Percentiles rank a stretch among this genome's conserved stretches.
Evolutionary conservation across 2,113 vertebrate genomes (phyloP).

Genomic region (Apaloderma vittatum): DNA sequence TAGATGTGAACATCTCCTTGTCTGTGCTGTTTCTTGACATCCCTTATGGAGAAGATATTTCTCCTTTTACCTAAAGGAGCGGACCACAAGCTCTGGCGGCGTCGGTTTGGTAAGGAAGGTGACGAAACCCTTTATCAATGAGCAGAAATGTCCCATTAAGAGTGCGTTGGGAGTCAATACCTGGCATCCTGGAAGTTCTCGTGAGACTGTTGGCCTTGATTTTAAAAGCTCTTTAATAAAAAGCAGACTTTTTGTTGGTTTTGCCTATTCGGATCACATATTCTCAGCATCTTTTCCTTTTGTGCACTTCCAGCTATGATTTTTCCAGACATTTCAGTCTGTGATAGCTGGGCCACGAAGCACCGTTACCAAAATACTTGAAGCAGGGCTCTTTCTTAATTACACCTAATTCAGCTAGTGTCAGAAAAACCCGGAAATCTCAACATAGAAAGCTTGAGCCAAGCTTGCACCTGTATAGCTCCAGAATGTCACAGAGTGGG

Average conservation of each 20-base stretch:
- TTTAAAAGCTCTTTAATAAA: not conserved
- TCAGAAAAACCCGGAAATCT: not conserved
- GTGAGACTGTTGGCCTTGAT: not conserved
- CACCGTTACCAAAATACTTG: not conserved
- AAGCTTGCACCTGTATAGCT: not conserved
- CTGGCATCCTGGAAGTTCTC: not conserved
- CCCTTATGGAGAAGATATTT: too few relatives aligned
- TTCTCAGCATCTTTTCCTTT: not conserved
- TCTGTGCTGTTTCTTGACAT: not conserved
- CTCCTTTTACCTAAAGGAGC: not conserved
- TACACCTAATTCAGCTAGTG: not conserved
- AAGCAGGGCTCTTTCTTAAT: not conserved
- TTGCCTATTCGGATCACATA: rapidly evolving
- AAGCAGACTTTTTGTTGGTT: not conserved
- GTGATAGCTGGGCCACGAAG: not conserved
- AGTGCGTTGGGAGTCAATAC: not conserved
- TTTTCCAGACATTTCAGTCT: not conserved
- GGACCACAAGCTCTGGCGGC: not conserved
- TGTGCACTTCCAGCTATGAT: not conserved
- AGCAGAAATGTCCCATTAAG: not conserved
- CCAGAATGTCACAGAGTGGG: not conserved
- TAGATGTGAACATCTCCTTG: not conserved
- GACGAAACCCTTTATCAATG: rapidly evolving
- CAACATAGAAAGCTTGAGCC: not conserved
- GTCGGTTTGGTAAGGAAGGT: not conserved